phyloP scores from a whole-genome alignment of 2,888 invertebrate genomes.

The Leistus spinibarbis region DNA sequence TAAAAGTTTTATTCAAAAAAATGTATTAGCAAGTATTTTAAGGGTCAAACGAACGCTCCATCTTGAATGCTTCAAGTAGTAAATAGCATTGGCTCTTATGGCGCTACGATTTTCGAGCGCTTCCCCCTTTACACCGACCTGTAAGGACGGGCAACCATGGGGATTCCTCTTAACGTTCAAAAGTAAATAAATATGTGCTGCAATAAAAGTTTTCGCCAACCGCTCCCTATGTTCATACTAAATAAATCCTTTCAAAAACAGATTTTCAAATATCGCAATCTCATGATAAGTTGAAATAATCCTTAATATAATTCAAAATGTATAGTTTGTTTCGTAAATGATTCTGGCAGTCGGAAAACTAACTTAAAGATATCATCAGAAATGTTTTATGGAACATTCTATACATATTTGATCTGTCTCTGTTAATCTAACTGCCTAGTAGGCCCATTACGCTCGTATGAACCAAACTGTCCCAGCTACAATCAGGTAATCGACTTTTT shows the following conservation, averaged over 20 bases:
- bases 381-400: background rate
- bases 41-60: too few relatives aligned
- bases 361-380: background rate
- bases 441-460: constrained; percentile 52
- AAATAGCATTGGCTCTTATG: too few relatives aligned
- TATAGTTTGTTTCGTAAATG: background rate
- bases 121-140: too few relatives aligned
- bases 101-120: too few relatives aligned
- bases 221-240: too few relatives aligned
- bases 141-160: too few relatives aligned
- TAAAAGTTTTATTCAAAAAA: too few relatives aligned
- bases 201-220: too few relatives aligned
- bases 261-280: constrained; percentile 32
- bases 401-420: background rate
- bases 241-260: constrained; percentile 22
- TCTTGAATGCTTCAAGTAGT: too few relatives aligned
- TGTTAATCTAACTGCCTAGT: constrained; percentile 28
- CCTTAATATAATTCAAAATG: background rate
- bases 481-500: constrained; percentile 77
- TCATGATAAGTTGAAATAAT: constrained; percentile 4
- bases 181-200: background rate
- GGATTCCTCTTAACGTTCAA: too few relatives aligned
- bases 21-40: too few relatives aligned
- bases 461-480: constrained; percentile 83
- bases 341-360: background rate